These are phyloP conservation scores for Eurytoma adleriae DNA, from an alignment of 2,888 invertebrate species.

Conservation along the genomic window DNA sequence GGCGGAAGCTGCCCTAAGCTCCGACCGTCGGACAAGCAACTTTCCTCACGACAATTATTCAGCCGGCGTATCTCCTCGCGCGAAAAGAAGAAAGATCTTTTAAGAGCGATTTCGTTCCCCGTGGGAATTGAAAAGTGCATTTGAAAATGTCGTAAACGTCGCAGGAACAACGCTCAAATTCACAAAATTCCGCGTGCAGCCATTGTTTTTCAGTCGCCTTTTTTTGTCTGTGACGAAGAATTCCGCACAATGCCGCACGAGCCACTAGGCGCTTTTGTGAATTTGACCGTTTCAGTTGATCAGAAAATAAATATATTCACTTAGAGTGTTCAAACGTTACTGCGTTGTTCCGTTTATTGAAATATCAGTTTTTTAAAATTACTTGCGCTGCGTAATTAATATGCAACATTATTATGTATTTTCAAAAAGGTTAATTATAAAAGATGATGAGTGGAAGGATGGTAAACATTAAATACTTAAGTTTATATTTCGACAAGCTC, in stretches of 20 bases:
- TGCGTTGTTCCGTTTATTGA: conserved; percentile 51
- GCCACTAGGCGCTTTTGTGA: conserved; percentile 7
- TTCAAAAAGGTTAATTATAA: conserved; percentile 35
- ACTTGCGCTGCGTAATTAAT: conserved; percentile 43
- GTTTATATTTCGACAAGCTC: conserved; percentile 46
- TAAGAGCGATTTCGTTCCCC: conserved; percentile 41
- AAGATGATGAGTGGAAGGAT: conserved; percentile 31
- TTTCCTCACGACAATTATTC: conserved; percentile 11
- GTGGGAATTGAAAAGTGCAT: conserved; percentile 45
- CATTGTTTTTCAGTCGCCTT: not conserved
- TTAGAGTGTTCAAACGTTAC: conserved; percentile 54
- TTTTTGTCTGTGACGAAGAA: not conserved
- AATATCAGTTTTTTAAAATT: conserved; percentile 43
- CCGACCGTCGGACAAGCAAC: not conserved
- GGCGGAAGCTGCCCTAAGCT: not conserved
- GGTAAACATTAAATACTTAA: conserved; percentile 42
- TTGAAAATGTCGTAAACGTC: conserved; percentile 1
- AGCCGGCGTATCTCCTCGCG: not conserved
- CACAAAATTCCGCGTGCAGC: not conserved
- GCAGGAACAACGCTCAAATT: conserved; percentile 31
- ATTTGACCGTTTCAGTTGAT: conserved; percentile 38
- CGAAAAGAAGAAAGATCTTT: conserved; percentile 15
- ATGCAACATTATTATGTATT: conserved; percentile 46
- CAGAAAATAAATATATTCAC: conserved; percentile 47
- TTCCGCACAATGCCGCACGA: conserved; percentile 42